Conservation (phyloP, 2,888 invertebrate genomes). For the Tetropium fuscum region DNA sequence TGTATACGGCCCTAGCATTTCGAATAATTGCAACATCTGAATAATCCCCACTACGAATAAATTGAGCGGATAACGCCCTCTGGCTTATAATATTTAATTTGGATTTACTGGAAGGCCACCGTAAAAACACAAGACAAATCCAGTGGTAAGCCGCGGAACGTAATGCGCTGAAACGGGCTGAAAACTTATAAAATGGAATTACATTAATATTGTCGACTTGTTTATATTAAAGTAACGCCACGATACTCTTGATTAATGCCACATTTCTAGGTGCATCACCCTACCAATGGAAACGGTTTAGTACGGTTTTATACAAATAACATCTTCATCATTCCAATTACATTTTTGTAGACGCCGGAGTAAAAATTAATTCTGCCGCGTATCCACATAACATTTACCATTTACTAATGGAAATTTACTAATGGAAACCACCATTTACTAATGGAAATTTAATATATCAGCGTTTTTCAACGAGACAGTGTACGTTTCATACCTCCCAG, state of each 20-base stretch:
- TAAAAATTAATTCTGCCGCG: too few species aligned
- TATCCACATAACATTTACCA: too few species aligned
- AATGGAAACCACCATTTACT: too few species aligned
- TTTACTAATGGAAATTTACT: too few species aligned
- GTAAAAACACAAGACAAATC: constrained; percentile 17
- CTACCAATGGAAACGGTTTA: constrained; percentile 1
- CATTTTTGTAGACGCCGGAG: background rate
- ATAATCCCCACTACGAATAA: background rate
- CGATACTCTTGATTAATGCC: constrained; percentile 42
- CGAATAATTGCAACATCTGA: background rate
- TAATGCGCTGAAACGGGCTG: constrained; percentile 25
- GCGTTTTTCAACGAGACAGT: too few species aligned
- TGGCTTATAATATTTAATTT: constrained; percentile 20
- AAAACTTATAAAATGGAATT: constrained; percentile 44
- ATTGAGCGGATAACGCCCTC: constrained; percentile 7
- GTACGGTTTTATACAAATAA: background rate
- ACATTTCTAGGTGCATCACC: constrained; percentile 25
- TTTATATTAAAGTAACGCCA: constrained; percentile 43
- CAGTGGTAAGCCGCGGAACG: constrained; percentile 6
- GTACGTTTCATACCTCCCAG: too few species aligned
- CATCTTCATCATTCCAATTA: background rate
- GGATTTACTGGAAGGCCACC: constrained; percentile 2
- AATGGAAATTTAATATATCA: too few species aligned
- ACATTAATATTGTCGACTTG: constrained; percentile 44
- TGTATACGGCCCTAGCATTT: too few species aligned